Percentiles rank a stretch among this genome's conserved stretches.
Evolutionary conservation across 64 coral and sea anemone genomes (phyloP).

Genomic region (Actinia equina): DNA sequence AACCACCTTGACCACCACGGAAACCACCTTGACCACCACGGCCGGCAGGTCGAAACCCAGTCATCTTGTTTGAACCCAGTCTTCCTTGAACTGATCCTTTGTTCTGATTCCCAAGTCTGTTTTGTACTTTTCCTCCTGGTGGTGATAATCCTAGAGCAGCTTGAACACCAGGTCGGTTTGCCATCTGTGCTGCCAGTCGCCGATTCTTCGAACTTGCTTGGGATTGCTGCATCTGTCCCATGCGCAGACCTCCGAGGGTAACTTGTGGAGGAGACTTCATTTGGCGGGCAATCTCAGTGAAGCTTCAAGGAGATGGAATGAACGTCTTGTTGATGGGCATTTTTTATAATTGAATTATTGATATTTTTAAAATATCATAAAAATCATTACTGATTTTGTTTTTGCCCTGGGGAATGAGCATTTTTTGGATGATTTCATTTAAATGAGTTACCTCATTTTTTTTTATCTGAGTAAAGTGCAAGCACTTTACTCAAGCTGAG

Average conservation of each 20-base stretch:
- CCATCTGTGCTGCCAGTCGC: conserved; percentile 89
- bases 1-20: too few species aligned
- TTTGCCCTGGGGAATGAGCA: too few species aligned
- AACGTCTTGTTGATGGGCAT: conserved; percentile 49
- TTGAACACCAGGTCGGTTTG: conserved; percentile 76
- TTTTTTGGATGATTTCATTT: too few species aligned
- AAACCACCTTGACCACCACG: conserved; percentile 16
- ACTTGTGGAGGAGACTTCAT: conserved; percentile 82
- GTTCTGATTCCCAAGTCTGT: conserved; percentile 41
- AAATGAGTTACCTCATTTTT: too few species aligned
- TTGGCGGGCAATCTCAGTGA: conserved; percentile 78
- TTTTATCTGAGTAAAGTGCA: too few species aligned
- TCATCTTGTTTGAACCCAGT: conserved; percentile 37
- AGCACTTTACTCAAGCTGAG: too few species aligned
- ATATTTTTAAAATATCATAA: too few species aligned
- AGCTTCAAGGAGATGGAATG: conserved; percentile 89
- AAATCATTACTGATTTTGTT: too few species aligned
- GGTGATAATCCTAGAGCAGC: conserved; percentile 56
- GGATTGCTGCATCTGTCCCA: conserved; percentile 59
- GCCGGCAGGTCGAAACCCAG: conserved; percentile 20
- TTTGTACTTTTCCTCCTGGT: conserved; percentile 30
- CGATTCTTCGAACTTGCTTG: conserved; percentile 91
- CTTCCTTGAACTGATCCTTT: conserved; percentile 43
- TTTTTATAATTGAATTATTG: not conserved
- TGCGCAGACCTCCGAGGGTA: conserved; percentile 69